Evolutionary conservation across 2,113 vertebrate genomes (phyloP).

Genomic region (Sinosuthora webbiana): DNA sequence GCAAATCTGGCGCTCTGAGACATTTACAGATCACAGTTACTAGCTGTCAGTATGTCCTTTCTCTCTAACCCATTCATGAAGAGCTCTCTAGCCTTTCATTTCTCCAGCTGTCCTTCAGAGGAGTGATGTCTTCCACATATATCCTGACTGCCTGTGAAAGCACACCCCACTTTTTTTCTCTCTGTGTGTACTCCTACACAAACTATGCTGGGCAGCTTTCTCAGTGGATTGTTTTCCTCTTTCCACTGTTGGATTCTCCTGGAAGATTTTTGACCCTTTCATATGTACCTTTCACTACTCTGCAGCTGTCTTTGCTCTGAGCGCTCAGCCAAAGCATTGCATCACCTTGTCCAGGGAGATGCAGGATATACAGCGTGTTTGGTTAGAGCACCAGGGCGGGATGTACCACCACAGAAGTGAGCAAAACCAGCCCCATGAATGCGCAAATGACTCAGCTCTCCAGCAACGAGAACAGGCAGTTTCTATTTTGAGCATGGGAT

Average conservation of each 20-base stretch:
- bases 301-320: not conserved
- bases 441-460: constrained; percentile 8
- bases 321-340: not conserved
- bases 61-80: not conserved
- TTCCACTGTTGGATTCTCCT: not conserved
- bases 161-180: not conserved
- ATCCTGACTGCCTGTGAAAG: not conserved
- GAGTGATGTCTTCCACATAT: not conserved
- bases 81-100: not conserved
- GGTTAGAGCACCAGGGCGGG: not conserved
- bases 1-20: not conserved
- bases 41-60: not conserved
- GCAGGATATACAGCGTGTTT: not conserved
- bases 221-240: not conserved
- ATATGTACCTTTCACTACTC: not conserved
- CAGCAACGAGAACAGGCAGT: not conserved
- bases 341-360: not conserved
- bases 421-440: not conserved
- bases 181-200: not conserved
- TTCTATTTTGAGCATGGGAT: not conserved
- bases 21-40: not conserved
- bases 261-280: not conserved
- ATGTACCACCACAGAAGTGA: not conserved
- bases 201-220: not conserved
- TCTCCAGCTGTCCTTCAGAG: not conserved